Evolutionary conservation across 2,113 vertebrate species (phyloP), one percentile per base, ranked within the genome.

Genomic region (Herpetotheres cachinnans): DNA sequence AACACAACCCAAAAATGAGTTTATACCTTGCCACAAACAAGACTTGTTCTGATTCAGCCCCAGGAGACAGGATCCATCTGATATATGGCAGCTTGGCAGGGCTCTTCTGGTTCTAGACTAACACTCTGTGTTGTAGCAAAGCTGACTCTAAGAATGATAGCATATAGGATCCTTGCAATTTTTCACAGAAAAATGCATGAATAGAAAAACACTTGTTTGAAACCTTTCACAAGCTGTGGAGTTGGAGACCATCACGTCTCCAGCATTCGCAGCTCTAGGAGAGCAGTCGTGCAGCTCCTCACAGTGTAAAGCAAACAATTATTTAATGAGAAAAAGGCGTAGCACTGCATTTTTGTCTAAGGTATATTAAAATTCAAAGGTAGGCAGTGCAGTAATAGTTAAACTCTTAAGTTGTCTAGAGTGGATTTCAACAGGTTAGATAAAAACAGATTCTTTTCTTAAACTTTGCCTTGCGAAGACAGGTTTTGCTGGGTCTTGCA

Each of bases 241-340:
- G 32, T 19, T 87, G 46, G 36, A 85, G 70, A 56, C 26, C 8
- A 11, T 20, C 0, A 0, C 16, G 8, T 55, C 49, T 77, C 16
- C 49, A 66, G 34, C 0, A 0, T 70, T 78, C 6, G 7, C 44
- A 73, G 59, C n/a, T 84, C 40, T n/a, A 29, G 66, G 5, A 58
- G 4, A 56, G 66, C 25, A 67, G n/a, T 46, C 32, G 5, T 12
- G 26, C 6, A 86, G 15, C 25, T 72, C 44, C 24, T 84, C 59
- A 29, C 2, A 9, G 19, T 21, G 9, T 66, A 62, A 82, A 91
- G 54, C 11, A 78, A 89, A 55, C 11, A 61, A 29, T 32, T 56
- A 29, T 38, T 88, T 69, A n/a, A 26, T 40, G 46, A 61, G 44
- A 46, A 56, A 69, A 80, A 29, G 16, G 22, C 17, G 2, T 15